Evolutionary conservation across 1,140 invertebrate genomes (phyloP), one percentile per base, ranked within the genome.

Genomic region (Dendrolimus punctatus): DNA sequence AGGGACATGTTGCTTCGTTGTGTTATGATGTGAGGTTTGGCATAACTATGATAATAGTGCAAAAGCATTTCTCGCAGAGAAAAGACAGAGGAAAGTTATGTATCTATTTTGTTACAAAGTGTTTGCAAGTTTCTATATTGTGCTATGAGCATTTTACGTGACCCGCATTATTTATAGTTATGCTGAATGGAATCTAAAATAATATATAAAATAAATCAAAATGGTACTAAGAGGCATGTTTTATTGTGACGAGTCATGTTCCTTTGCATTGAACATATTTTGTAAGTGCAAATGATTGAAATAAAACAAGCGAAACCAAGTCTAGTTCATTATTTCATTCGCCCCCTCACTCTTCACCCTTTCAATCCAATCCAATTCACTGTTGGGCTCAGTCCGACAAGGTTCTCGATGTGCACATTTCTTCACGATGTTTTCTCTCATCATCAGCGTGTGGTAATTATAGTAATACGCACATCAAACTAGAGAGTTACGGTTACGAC

Each of bases 51-150:
- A 78, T 86, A 82, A 81, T 85, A 83, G 76, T 80, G 73, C 73
- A 68, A 76, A 76, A 71, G 73, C 75, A 74, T 79, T 83, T 84
- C 80, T 84, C 83, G 68, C 78, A 84, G 79, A 82, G 79, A 80
- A 82, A 77, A 76, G 56, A 73, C 73, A 71, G 66, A 80, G 71
- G 75, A 85, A 84, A 80, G 85, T 84, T 85, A 85, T 87, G 84
- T 88, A 88, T 88, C 84, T 88, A 88, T 88, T 88, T 88, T 88
- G 87, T 88, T 88, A 88, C 80, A 82, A 85, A 83, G 79, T 87
- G 85, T 87, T 88, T 87, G 87, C 85, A 88, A 87, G 84, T 88
- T 85, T 87, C 83, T 86, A 87, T 85, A 80, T 81, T 73, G 73
- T 87, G 87, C 87, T 88, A 87, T 85, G 79, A 87, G 86, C 86